Evolutionary conservation across 30 jellyfish, hydroid and myxozoan species (phyloP).

Genomic region (Cassiopea andromeda): DNA sequence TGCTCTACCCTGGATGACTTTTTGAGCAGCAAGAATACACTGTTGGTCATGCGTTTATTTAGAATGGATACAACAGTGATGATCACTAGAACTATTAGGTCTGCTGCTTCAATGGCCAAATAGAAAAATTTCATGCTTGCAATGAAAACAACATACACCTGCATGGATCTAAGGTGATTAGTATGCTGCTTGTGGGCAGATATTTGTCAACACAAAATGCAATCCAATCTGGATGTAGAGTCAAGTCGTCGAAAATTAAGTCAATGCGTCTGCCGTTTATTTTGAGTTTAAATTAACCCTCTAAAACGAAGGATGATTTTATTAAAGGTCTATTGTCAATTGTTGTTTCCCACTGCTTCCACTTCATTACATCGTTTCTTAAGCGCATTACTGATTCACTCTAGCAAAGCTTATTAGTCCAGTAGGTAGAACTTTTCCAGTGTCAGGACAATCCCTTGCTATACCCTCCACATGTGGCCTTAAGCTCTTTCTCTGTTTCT

Average conservation of each 20-base stretch:
- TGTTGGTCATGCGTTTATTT: not conserved
- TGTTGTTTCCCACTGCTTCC: not conserved
- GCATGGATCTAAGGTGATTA: not conserved
- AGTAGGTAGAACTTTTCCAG: not conserved
- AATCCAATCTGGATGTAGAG: not conserved
- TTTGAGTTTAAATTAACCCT: not conserved
- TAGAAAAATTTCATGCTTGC: not conserved
- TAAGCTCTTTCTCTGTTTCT: not conserved
- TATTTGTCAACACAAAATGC: not conserved
- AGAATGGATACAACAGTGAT: not conserved
- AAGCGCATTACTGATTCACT: not conserved
- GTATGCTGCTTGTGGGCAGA: not conserved
- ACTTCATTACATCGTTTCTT: not conserved
- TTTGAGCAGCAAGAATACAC: not conserved
- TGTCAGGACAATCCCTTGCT: not conserved
- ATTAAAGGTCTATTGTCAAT: not conserved
- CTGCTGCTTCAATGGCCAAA: not conserved
- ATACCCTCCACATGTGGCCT: not conserved
- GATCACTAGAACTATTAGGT: slow-evolving; percentile 1
- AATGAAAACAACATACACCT: not conserved
- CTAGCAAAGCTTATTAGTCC: slow-evolving; percentile 7
- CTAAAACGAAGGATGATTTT: not conserved
- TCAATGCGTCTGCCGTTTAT: not conserved
- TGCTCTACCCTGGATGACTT: not conserved
- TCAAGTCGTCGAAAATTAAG: not conserved